phyloP scores from a whole-genome alignment of 2,888 invertebrate genomes.

The Didymodactylos carnosus region DNA sequence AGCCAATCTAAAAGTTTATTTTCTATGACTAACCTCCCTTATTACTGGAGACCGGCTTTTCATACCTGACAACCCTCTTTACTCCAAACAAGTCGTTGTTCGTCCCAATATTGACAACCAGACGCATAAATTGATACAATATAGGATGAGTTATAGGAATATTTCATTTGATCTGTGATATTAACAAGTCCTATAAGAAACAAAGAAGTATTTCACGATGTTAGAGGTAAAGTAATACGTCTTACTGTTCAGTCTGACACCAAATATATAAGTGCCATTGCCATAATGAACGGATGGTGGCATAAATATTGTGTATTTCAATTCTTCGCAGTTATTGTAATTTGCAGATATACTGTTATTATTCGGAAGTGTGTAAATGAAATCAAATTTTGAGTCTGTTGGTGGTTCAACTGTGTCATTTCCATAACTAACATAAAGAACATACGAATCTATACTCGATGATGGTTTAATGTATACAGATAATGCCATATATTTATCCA shows the following conservation, averaged over 20 bases:
- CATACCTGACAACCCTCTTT: constrained; percentile 12
- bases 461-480: constrained; percentile 22
- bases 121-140: constrained; percentile 3
- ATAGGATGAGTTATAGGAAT: constrained; percentile 6
- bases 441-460: constrained; percentile 15
- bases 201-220: background rate
- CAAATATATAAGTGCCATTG: constrained; percentile 28
- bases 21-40: background rate
- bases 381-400: constrained; percentile 25
- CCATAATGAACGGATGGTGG: constrained; percentile 21
- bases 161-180: background rate
- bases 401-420: constrained; percentile 21
- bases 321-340: constrained; percentile 17
- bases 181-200: background rate
- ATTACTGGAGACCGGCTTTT: background rate
- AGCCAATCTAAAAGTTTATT: background rate
- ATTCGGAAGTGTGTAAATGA: constrained; percentile 21
- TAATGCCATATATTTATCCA: constrained; percentile 23
- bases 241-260: constrained; percentile 24
- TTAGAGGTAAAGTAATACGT: background rate
- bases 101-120: constrained; percentile 13
- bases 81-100: constrained; percentile 5
- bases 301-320: constrained; percentile 23
- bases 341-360: background rate
- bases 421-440: constrained; percentile 5